Evolutionary conservation across 2,113 vertebrate genomes (phyloP).

Genomic region (Perca flavescens): DNA sequence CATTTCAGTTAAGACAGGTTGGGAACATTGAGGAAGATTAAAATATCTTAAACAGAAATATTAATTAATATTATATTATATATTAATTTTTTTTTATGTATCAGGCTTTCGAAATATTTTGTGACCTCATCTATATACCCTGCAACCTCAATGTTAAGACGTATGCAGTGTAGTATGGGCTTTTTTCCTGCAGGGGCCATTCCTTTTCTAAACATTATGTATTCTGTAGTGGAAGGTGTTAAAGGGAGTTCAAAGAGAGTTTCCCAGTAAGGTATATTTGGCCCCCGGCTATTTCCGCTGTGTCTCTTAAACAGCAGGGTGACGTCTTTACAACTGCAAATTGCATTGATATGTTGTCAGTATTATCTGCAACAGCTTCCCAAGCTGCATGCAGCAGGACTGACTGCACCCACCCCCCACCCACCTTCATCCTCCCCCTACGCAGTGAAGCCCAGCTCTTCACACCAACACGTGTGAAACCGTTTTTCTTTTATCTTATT

Average conservation of each 20-base stretch:
- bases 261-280: neutral
- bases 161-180: no score
- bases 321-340: conserved; percentile 23
- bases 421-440: conserved; percentile 21
- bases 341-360: conserved; percentile 24
- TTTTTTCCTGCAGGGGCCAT: conserved; percentile 3
- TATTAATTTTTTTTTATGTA: neutral
- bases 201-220: conserved; percentile 12
- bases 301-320: conserved; percentile 11
- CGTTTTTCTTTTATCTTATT: conserved; percentile 58
- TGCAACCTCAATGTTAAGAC: neutral
- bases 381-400: neutral
- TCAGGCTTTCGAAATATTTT: no score
- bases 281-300: conserved; percentile 1
- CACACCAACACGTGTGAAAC: conserved; percentile 54
- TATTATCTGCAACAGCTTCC: conserved; percentile 6
- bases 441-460: conserved; percentile 21
- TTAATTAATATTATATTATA: no score
- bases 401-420: neutral
- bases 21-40: neutral
- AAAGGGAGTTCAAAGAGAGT: conserved; percentile 40
- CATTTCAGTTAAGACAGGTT: neutral
- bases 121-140: neutral
- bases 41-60: neutral
- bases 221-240: neutral